These are phyloP conservation scores for Crotalus helleri DNA, from an alignment of 2,113 vertebrate genomes.

Conservation along the genomic window DNA sequence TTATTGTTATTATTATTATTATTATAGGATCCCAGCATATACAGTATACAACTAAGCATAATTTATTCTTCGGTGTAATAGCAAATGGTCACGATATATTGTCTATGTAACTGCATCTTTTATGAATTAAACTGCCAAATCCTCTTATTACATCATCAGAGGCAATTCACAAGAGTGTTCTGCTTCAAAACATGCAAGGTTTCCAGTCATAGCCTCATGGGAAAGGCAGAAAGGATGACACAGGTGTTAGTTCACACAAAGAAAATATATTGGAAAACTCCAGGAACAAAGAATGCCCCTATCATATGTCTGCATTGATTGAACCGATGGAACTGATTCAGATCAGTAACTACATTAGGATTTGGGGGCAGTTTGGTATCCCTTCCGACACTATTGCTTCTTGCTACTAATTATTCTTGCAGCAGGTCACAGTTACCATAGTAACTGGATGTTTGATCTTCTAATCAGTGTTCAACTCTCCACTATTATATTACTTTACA, in stretches of 20 bases:
- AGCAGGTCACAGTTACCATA: neutral
- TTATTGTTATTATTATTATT: too few species aligned
- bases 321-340: neutral
- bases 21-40: neutral
- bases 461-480: neutral
- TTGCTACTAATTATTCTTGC: accelerated
- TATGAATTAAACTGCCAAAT: neutral
- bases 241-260: neutral
- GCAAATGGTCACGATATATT: neutral
- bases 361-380: accelerated
- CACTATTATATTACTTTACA: neutral
- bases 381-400: neutral
- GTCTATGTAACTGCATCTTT: neutral
- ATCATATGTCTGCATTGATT: neutral
- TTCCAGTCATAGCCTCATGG: neutral
- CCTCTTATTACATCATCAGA: neutral
- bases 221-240: neutral
- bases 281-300: accelerated
- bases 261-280: accelerated
- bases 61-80: neutral
- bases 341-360: neutral
- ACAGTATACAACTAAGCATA: neutral
- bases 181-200: neutral
- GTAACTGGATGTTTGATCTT: constrained; percentile 26
- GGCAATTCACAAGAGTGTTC: accelerated